phyloP scores from a whole-genome alignment of 2,888 invertebrate species.

The Yponomeuta malinellus region DNA sequence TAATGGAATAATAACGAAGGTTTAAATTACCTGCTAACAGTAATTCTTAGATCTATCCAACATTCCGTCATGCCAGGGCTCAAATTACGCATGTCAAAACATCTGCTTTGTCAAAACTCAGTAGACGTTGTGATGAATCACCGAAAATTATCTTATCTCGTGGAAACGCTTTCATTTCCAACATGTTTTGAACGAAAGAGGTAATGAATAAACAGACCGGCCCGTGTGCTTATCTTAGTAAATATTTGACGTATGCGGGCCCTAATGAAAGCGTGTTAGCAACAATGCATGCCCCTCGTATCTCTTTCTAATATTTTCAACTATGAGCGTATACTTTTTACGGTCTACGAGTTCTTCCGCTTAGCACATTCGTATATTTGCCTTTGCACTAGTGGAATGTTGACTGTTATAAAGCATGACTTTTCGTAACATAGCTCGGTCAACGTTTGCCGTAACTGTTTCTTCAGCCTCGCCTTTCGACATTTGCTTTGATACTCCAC shows the following conservation, averaged over 20 bases:
- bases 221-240: constrained; percentile 42
- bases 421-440: constrained; percentile 31
- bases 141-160: constrained; percentile 32
- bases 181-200: constrained; percentile 26
- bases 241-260: constrained; percentile 57
- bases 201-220: constrained; percentile 36
- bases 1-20: background rate
- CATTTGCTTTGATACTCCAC: constrained; percentile 14
- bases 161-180: constrained; percentile 24
- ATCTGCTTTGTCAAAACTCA: constrained; percentile 24
- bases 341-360: constrained; percentile 28
- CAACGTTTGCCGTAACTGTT: constrained; percentile 32
- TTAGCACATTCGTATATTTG: constrained; percentile 11
- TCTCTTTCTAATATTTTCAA: constrained; percentile 32
- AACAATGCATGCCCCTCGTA: constrained; percentile 24
- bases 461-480: constrained; percentile 27
- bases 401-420: constrained; percentile 29
- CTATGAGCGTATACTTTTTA: constrained; percentile 26
- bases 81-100: background rate
- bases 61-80: constrained; percentile 21
- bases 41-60: background rate
- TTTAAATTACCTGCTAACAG: constrained; percentile 8
- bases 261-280: constrained; percentile 48
- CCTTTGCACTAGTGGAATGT: constrained; percentile 20
- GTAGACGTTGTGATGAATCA: constrained; percentile 29